A percentile compares a stretch with the other conserved stretches of the same genome.
Conservation (phyloP, 1,140 invertebrate species). For the Dinothrombium tinctorium region DNA sequence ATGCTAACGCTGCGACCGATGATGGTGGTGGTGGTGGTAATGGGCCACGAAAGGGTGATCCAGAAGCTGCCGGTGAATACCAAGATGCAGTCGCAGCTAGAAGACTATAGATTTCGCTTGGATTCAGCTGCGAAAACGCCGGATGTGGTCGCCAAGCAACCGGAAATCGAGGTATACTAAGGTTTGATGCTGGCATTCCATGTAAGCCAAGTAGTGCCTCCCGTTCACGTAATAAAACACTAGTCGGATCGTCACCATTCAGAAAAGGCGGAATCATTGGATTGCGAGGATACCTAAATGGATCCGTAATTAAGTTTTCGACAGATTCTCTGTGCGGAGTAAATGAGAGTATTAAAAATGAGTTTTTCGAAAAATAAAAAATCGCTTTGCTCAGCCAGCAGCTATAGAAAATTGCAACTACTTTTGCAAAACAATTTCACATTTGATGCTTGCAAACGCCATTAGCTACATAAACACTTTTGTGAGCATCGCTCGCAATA, state of each 20-base stretch:
- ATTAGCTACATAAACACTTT: no score
- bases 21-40: not conserved
- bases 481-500: no score
- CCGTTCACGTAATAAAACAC: conserved; percentile 4
- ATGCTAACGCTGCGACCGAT: not conserved
- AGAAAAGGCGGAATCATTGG: conserved; percentile 19
- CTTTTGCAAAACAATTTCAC: no score
- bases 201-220: not conserved
- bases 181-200: conserved; percentile 1
- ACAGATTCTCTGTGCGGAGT: conserved; percentile 21
- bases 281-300: conserved; percentile 19
- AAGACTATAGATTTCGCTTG: conserved; percentile 4
- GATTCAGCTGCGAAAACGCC: not conserved
- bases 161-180: conserved; percentile 1
- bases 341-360: no score
- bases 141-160: conserved; percentile 5
- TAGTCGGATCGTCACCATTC: conserved; percentile 13
- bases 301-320: conserved; percentile 21
- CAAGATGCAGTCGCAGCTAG: not conserved
- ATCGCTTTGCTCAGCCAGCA: no score
- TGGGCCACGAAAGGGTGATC: not conserved
- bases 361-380: no score
- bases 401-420: no score
- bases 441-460: no score
- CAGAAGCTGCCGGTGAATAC: not conserved